Percentiles rank a stretch among this genome's conserved stretches.
Conservation (phyloP, 2,113 vertebrate genomes). For the Crotalus tigris region DNA sequence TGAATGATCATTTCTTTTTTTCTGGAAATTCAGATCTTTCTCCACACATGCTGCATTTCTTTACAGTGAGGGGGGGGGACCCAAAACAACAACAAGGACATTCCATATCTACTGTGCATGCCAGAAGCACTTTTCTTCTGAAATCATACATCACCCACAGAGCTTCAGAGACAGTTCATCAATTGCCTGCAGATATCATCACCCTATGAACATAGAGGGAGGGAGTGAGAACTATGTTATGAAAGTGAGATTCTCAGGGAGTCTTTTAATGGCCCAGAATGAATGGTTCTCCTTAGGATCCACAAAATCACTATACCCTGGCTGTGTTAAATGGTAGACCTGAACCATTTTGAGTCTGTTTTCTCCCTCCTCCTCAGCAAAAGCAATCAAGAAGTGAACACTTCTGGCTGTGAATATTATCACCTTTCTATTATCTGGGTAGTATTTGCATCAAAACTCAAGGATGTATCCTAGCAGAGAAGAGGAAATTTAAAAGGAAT, state of each 20-base stretch:
- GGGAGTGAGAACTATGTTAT: neutral
- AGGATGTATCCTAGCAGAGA: neutral
- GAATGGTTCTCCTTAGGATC: conserved; percentile 22
- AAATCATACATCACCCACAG: neutral
- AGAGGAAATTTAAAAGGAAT: neutral
- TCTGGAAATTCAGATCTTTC: conserved; percentile 2
- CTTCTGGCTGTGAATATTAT: conserved; percentile 26
- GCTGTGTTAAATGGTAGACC: conserved; percentile 36
- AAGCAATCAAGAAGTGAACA: conserved; percentile 33
- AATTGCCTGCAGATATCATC: conserved; percentile 9
- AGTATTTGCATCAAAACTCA: rapidly evolving
- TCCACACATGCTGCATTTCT: neutral
- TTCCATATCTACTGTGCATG: neutral
- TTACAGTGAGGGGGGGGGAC: neutral
- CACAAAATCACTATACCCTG: conserved; percentile 9
- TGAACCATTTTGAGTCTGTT: conserved; percentile 33
- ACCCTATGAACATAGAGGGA: neutral
- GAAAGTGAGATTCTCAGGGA: conserved; percentile 7
- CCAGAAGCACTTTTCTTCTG: neutral
- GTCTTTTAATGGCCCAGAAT: conserved; percentile 41
- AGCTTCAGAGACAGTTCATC: conserved; percentile 7
- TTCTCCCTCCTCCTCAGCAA: conserved; percentile 3
- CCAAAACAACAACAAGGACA: conserved; percentile 1
- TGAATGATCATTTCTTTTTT: neutral
- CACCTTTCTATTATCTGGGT: conserved; percentile 41